phyloP scores from a whole-genome alignment of 2,888 invertebrate genomes.

The Oscheius onirici region DNA sequence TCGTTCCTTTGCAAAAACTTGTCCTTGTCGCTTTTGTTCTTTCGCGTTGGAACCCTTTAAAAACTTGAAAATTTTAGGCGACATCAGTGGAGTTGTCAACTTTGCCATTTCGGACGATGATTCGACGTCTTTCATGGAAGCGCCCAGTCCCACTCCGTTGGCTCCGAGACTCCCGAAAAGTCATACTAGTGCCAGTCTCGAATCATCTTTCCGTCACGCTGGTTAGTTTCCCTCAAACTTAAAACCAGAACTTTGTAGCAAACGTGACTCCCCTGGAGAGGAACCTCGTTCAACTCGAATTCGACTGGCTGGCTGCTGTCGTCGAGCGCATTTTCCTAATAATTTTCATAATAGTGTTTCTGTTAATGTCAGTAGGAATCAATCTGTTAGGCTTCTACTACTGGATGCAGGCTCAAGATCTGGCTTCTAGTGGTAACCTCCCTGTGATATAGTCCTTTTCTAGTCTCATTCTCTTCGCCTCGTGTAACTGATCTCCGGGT shows the following conservation, averaged over 20 bases:
- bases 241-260: neutral
- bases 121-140: constrained; percentile 19
- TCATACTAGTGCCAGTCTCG: constrained; percentile 12
- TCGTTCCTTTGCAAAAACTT: too few relatives aligned
- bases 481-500: constrained; percentile 15
- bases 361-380: constrained; percentile 60
- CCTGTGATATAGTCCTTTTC: neutral
- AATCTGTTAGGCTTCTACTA: constrained; percentile 59
- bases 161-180: constrained; percentile 1
- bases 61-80: neutral
- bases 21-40: too few relatives aligned
- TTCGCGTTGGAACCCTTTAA: too few relatives aligned
- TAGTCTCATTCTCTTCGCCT: neutral
- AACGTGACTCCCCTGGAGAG: constrained; percentile 35
- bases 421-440: neutral
- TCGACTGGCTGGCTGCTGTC: constrained; percentile 68
- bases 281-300: constrained; percentile 68
- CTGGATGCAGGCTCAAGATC: constrained; percentile 35
- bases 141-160: constrained; percentile 7
- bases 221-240: neutral
- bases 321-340: constrained; percentile 65
- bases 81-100: constrained; percentile 8
- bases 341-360: constrained; percentile 57
- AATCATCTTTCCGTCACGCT: neutral
- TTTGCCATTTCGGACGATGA: constrained; percentile 22